These are phyloP conservation scores for Caenorhabditis sp. DNA, from an alignment of 2,888 invertebrate genomes.

Conservation along the genomic window DNA sequence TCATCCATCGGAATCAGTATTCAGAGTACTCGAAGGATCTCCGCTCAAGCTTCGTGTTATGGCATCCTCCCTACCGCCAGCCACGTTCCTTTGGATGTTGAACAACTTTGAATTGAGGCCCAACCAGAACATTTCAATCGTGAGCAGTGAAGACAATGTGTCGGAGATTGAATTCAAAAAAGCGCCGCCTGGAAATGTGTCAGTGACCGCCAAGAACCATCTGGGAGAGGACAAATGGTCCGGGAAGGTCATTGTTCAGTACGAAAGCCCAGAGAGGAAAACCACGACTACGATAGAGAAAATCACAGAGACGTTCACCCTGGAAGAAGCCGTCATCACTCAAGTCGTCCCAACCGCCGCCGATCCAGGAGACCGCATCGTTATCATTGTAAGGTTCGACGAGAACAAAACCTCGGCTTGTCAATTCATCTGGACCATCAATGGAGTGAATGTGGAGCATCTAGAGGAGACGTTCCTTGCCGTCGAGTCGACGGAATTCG, in stretches of 20 bases:
- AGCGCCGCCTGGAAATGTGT: constrained; percentile 72
- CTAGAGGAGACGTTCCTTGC: constrained; percentile 54
- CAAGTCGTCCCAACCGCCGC: constrained; percentile 69
- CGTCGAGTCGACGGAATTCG: constrained; percentile 72
- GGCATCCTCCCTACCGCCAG: constrained; percentile 78
- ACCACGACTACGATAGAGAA: constrained; percentile 37
- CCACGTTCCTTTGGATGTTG: constrained; percentile 77
- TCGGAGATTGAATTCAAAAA: constrained; percentile 70
- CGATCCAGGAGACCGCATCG: constrained; percentile 64
- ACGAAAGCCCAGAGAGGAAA: constrained; percentile 48
- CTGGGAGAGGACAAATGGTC: constrained; percentile 73
- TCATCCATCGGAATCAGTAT: constrained; percentile 64
- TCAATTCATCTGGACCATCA: constrained; percentile 76
- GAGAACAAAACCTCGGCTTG: constrained; percentile 72
- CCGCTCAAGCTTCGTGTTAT: constrained; percentile 70
- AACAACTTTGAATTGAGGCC: constrained; percentile 79
- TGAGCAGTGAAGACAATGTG: constrained; percentile 61
- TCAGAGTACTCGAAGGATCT: constrained; percentile 63
- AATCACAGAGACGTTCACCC: constrained; percentile 41
- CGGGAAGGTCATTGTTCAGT: constrained; percentile 77
- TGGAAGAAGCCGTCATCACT: constrained; percentile 66
- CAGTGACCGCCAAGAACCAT: constrained; percentile 76
- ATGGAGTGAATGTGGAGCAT: constrained; percentile 65
- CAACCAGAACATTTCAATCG: constrained; percentile 66
- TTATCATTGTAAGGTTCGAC: constrained; percentile 70